Base-by-base conservation (phyloP, 1,140 invertebrate genomes). In the Ceratoteleas bidentatus region DNA sequence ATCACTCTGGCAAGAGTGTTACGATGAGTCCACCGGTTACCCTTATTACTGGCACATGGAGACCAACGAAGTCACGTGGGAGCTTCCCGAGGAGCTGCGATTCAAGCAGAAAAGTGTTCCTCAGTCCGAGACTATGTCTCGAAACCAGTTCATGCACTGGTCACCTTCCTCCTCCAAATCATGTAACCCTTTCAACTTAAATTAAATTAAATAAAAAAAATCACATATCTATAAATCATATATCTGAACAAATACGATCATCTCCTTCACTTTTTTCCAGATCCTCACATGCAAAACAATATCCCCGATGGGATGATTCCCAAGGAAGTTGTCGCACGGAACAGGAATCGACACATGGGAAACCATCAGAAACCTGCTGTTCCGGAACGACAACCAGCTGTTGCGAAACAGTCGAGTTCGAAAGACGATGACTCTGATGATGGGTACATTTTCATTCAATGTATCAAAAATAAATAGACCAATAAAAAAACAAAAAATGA, bases 1-100 rank as follows among this genome's bases (percentile, higher is more conserved):
- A n/a, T n/a, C n/a, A n/a, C n/a, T n/a, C n/a, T 96, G 95, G 95
- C 93, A 95, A 90, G 93, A 95, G 85, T 95, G 95, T 80, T 92
- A 92, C 75, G 95, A 96, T 88, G 93, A 95, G 76, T 90, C 89
- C 15, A 94, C 93, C 6, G 94, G 95, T 24, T 95, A 93, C 88
- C 92, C 93, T 11, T 96, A 96, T 86, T 96, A 95, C 86, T 96
- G 95, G 95, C 94, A 96, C 85, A 92, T 92, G 9, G 90, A 93
- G 60, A 95, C 94, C 0, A 95, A 95, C 87, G 93, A 94, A 84
- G 95, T 96, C 2, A 95, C 94, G 8, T 96, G 95, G 95, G 94
- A 95, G 68, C 93, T 94, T 65, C 95, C 95, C 15, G 75, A 89
- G 6, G 94, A 94, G 81, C 91, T 93, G 57, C 92, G 89, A 13